Evolutionary conservation across 2,113 vertebrate species (phyloP).

Genomic region (Sturnira hondurensis): DNA sequence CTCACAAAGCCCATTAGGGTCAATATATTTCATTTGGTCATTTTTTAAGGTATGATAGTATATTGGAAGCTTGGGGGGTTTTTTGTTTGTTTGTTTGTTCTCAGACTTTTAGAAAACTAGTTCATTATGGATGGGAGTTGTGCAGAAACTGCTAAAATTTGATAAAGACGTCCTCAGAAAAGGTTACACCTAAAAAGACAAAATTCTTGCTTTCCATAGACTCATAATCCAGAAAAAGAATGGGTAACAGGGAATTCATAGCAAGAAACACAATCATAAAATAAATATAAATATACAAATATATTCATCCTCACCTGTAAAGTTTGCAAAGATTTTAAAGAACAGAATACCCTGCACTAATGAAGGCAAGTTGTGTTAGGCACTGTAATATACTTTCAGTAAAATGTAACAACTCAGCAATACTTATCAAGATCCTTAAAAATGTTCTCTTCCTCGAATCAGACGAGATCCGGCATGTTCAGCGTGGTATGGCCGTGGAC

Average conservation of each 20-base stretch:
- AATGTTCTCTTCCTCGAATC: neutral
- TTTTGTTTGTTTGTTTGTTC: neutral
- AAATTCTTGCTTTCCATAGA: neutral
- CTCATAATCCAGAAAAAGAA: neutral
- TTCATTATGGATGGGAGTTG: neutral
- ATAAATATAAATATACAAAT: neutral
- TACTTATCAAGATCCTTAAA: neutral
- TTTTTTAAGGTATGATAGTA: neutral
- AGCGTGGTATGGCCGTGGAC: too few relatives aligned
- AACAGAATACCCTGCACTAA: neutral
- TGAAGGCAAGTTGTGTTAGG: neutral
- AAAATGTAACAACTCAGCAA: neutral
- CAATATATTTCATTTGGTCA: neutral
- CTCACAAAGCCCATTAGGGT: neutral
- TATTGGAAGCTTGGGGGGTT: neutral
- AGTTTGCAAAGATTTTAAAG: neutral
- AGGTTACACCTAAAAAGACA: neutral
- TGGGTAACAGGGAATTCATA: neutral
- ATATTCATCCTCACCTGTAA: neutral
- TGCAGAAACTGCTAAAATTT: neutral
- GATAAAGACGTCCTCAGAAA: neutral
- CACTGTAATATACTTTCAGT: neutral
- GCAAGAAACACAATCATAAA: neutral
- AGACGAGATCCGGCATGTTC: too few relatives aligned
- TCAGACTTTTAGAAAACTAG: neutral